phyloP scores from a whole-genome alignment of 2,888 invertebrate species.

The Andrena minutula region DNA sequence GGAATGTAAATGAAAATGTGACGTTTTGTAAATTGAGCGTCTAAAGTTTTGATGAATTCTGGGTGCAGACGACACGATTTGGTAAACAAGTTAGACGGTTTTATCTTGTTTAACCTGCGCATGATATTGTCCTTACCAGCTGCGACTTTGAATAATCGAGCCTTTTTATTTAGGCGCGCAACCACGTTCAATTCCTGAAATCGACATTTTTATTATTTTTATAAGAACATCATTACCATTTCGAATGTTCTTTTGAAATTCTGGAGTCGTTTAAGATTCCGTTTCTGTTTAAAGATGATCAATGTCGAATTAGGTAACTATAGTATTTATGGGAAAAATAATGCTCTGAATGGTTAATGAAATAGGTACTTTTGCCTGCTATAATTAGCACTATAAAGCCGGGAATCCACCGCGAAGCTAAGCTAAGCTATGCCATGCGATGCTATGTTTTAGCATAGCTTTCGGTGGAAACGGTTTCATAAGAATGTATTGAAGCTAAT shows the following conservation, averaged over 20 bases:
- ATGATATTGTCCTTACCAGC: not conserved
- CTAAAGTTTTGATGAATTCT: conserved; percentile 52
- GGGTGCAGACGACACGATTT: conserved; percentile 36
- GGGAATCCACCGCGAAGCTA: no score
- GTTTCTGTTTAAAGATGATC: no score
- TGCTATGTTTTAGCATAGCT: no score
- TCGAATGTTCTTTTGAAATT: not conserved
- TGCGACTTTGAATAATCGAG: conserved; percentile 18
- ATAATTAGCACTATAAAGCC: no score
- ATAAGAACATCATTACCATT: not conserved
- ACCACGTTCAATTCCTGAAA: not conserved
- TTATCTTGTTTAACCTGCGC: conserved; percentile 18
- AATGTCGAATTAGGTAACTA: no score
- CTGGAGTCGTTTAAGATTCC: no score
- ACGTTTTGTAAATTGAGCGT: conserved; percentile 44
- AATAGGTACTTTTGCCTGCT: no score
- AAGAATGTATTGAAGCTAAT: no score
- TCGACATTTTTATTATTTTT: not conserved
- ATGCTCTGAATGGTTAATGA: no score
- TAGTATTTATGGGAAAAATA: no score
- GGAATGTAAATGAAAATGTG: conserved; percentile 47
- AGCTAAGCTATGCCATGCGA: no score
- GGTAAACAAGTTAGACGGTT: conserved; percentile 22
- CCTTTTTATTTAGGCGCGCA: conserved; percentile 1
- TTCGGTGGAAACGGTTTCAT: no score